Conservation (phyloP, 1,140 invertebrate genomes). For the Lepidurus apus region DNA sequence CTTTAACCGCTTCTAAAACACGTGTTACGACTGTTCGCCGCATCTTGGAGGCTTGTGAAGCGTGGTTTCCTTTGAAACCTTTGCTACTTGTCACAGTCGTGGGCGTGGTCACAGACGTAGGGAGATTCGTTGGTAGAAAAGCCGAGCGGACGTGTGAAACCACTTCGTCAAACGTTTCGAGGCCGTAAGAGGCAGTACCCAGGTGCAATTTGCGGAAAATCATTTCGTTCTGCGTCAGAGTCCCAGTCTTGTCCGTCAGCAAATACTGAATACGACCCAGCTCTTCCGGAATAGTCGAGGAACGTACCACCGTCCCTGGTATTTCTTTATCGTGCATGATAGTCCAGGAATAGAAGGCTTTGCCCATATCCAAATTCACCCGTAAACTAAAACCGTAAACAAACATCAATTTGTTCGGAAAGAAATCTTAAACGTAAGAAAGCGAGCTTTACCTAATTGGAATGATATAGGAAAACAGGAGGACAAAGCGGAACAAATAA, state of each 20-base stretch:
- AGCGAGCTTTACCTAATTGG: conserved; percentile 72
- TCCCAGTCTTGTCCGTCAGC: conserved; percentile 96
- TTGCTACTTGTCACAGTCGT: not conserved
- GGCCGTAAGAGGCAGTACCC: conserved; percentile 78
- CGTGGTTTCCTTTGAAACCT: not conserved
- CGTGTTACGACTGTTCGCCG: conserved; percentile 65
- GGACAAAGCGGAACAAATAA: conserved; percentile 92
- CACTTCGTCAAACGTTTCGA: conserved; percentile 83
- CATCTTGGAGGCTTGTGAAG: conserved; percentile 45
- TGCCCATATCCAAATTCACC: conserved; percentile 98
- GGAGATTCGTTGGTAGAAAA: not conserved
- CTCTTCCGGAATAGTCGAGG: conserved; percentile 97
- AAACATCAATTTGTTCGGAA: not conserved
- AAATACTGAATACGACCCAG: conserved; percentile 93
- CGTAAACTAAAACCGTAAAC: conserved; percentile 63
- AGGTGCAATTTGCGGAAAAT: conserved; percentile 91
- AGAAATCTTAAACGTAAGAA: conserved; percentile 16
- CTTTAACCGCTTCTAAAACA: conserved; percentile 81
- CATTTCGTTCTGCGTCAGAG: conserved; percentile 98
- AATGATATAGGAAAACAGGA: conserved; percentile 98
- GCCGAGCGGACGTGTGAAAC: conserved; percentile 21
- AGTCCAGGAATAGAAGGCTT: conserved; percentile 94
- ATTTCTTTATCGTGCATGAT: conserved; percentile 92
- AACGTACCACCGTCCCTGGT: conserved; percentile 91
- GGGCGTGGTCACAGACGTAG: not conserved